phyloP scores from a whole-genome alignment of 2,797 vertebrate species.

The Muscicapa striata region DNA sequence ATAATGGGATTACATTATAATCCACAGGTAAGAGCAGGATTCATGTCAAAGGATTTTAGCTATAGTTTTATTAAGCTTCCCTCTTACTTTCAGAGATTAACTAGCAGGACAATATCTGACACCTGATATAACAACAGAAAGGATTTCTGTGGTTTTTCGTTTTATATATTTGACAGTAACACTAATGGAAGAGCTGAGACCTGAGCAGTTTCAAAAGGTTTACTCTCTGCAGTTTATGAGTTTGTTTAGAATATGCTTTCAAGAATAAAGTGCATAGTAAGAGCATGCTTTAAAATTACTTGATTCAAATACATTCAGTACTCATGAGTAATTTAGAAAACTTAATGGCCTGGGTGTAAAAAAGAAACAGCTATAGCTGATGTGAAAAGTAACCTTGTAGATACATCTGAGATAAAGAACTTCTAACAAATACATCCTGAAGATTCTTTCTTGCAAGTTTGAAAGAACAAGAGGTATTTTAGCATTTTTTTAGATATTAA shows the following conservation, averaged over 20 bases:
- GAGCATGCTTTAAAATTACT: neutral
- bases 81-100: constrained; percentile 51
- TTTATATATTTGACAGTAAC: constrained; percentile 45
- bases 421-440: neutral
- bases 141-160: constrained; percentile 49
- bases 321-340: neutral
- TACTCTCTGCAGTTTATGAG: constrained; percentile 2
- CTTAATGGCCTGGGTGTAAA: neutral
- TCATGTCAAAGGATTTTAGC: constrained; percentile 34
- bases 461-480: neutral
- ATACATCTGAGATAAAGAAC: neutral
- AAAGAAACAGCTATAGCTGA: neutral
- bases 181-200: constrained; percentile 37
- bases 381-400: neutral
- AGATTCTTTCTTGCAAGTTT: neutral
- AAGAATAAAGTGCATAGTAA: neutral
- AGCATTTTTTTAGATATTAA: neutral
- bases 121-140: constrained; percentile 30
- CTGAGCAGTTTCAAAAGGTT: constrained; percentile 19
- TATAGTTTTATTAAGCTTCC: constrained; percentile 46
- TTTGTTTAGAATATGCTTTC: constrained; percentile 29
- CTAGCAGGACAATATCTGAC: constrained; percentile 34
- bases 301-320: neutral
- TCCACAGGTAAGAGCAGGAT: constrained; percentile 52
- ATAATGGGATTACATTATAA: constrained; percentile 61